Base-by-base conservation (phyloP, 1,140 invertebrate species). In the Diachasmimorpha longicaudata region DNA sequence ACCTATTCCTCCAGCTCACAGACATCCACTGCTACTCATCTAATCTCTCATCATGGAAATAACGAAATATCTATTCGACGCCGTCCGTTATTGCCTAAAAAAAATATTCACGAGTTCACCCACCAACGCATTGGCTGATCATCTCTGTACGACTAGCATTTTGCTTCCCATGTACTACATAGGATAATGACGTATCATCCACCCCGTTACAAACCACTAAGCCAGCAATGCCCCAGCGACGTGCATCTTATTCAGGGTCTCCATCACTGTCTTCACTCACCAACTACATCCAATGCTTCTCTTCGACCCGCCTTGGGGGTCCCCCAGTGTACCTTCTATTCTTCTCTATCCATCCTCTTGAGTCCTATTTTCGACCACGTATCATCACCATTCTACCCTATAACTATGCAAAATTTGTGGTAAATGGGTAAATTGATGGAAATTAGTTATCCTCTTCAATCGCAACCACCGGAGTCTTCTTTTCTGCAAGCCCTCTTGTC, bases 151-250 rank as follows among this genome's bases (percentile, higher is more conserved):
- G 23, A 63, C 23, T 36, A 21, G 21, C 11, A 46, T 48, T 52
- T 58, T 63, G 72, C 76, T 84, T 84, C 82, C 82, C 83, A 84
- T 84, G 83, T 84, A 83, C 79, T 78, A 83, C 80, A 81, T 84
- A 82, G 77, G 76, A 79, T 84, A 84, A 84, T 84, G 77, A 82
- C 80, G 79, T 73, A 77, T 77, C 75, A 79, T 82, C 69, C 74
- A 69, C 37, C 70, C 77, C 77, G 74, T 78, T 78, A 79, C 74
- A 70, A 75, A 79, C 78, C 78, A 80, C 78, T 81, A 81, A 79
- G 76, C 66, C 44, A 48, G 66, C 71, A 44, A 52, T 68, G 66
- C 4, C 36, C n/a, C 13, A 23, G 39, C 39, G 52, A 77, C 76
- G 76, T 74, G 72, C 69, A 74, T 71, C 70, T 72, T 77, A 71